Evolutionary conservation across 2,888 invertebrate genomes (phyloP), one percentile per base, ranked within the genome.

Genomic region (Plutella xylostella): DNA sequence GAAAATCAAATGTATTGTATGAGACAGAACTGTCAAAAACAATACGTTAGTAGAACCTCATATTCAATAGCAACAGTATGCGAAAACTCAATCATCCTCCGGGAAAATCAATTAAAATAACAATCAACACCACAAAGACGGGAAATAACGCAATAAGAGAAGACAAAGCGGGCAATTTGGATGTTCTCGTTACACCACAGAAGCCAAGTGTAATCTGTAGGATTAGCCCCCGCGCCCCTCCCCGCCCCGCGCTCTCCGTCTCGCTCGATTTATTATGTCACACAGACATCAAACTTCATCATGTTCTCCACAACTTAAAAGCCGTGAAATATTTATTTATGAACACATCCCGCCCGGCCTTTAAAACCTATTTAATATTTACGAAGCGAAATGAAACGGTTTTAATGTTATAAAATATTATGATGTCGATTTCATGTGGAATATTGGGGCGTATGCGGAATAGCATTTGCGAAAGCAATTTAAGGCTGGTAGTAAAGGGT

Each of bases 391-490:
- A 28, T 28, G 28, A 3, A n/a, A 28, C 28, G 28, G n/a, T 9
- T 28, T n/a, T 28, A 28, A 28, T 28, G 9, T 28, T 3, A 28
- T n/a, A n/a, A n/a, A n/a, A n/a, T n/a, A n/a, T n/a, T n/a, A n/a
- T n/a, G n/a, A n/a, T n/a, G n/a, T n/a, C n/a, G n/a, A n/a, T n/a
- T n/a, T n/a, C n/a, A n/a, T n/a, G 25, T 15, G n/a, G 7, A 28
- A 28, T 28, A 37, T 37, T 25, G 28, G 11, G 20, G 28, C 43
- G 35, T 37, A 43, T 43, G 55, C 47, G 49, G 51, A 60, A 58
- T 61, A 58, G 56, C 55, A 51, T 58, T 58, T 48, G 51, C 45
- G 48, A 45, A 48, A 48, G 49, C 55, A 60, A 57, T 58, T 58
- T 56, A 47, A 49, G 47, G 38, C 39, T 39, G 44, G 55, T 57